phyloP scores from a whole-genome alignment of 2,113 vertebrate species.

The Oryzias celebensis region DNA sequence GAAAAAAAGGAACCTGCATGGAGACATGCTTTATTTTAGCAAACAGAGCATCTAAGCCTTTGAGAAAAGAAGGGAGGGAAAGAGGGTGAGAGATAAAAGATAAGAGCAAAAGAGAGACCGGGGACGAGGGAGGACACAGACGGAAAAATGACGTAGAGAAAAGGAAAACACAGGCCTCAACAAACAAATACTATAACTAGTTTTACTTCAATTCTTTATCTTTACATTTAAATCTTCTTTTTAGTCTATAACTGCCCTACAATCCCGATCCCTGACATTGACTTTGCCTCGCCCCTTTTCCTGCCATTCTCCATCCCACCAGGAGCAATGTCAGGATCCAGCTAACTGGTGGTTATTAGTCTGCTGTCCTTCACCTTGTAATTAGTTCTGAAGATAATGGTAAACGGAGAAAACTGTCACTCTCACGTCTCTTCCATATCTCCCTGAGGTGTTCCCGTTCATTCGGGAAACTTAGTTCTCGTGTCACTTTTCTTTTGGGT shows the following conservation, averaged over 20 bases:
- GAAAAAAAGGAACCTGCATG: constrained; percentile 18
- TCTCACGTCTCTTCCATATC: constrained; percentile 27
- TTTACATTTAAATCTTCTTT: background rate
- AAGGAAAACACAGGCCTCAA: background rate
- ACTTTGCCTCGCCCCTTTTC: background rate
- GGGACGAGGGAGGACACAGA: constrained; percentile 17
- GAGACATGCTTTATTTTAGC: constrained; percentile 37
- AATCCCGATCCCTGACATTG: constrained; percentile 10
- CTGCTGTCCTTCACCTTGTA: constrained; percentile 69
- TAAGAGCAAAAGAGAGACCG: constrained; percentile 19
- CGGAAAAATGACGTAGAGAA: constrained; percentile 22
- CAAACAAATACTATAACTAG: background rate
- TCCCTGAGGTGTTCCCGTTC: background rate
- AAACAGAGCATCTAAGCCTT: constrained; percentile 27
- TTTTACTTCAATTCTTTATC: background rate
- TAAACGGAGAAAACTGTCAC: constrained; percentile 50
- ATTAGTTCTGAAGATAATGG: constrained; percentile 71
- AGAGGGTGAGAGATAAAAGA: constrained; percentile 8
- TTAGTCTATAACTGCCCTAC: constrained; percentile 7
- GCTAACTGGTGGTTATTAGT: constrained; percentile 67
- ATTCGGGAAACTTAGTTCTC: background rate
- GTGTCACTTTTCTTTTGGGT: constrained; percentile 15
- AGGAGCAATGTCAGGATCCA: constrained; percentile 15
- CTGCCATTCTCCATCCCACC: constrained; percentile 46
- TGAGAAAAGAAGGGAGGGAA: constrained; percentile 26